phyloP scores from a whole-genome alignment of 2,113 vertebrate genomes.

The Arvicanthis niloticus region DNA sequence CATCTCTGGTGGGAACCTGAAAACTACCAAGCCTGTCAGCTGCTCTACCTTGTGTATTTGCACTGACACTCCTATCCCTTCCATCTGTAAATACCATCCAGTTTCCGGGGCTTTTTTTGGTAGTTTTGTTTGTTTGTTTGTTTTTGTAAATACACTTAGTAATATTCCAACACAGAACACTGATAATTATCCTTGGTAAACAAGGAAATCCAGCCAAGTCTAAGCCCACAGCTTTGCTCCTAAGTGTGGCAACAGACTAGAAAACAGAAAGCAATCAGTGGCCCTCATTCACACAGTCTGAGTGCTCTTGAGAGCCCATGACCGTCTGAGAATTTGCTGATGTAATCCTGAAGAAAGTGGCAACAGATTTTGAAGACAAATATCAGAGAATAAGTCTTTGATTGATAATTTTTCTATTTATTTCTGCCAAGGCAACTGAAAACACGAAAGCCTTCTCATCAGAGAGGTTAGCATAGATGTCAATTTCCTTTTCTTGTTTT shows the following conservation, averaged over 20 bases:
- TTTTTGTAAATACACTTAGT: constrained; percentile 78
- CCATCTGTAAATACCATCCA: constrained; percentile 72
- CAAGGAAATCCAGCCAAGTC: constrained; percentile 75
- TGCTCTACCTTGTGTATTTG: constrained; percentile 45
- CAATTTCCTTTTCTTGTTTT: constrained; percentile 98
- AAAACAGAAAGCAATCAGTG: constrained; percentile 43
- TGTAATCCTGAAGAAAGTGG: constrained; percentile 83
- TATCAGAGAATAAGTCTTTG: constrained; percentile 95
- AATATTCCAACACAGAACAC: constrained; percentile 78
- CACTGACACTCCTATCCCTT: not conserved
- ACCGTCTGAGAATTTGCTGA: constrained; percentile 79
- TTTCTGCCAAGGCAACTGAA: constrained; percentile 98
- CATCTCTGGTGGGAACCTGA: constrained; percentile 85
- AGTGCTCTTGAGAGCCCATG: constrained; percentile 77
- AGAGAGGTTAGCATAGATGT: constrained; percentile 98
- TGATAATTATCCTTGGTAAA: constrained; percentile 79
- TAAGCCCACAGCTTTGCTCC: constrained; percentile 70
- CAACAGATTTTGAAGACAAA: constrained; percentile 78
- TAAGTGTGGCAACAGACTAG: constrained; percentile 76
- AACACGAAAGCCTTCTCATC: constrained; percentile 99
- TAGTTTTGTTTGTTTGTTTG: constrained; percentile 59
- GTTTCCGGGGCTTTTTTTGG: not conserved
- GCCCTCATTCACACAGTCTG: constrained; percentile 80
- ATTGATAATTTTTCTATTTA: constrained; percentile 99
- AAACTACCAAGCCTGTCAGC: constrained; percentile 66